Base-by-base conservation (phyloP, 2,797 vertebrate genomes). In the Chromobotia macracanthus region DNA sequence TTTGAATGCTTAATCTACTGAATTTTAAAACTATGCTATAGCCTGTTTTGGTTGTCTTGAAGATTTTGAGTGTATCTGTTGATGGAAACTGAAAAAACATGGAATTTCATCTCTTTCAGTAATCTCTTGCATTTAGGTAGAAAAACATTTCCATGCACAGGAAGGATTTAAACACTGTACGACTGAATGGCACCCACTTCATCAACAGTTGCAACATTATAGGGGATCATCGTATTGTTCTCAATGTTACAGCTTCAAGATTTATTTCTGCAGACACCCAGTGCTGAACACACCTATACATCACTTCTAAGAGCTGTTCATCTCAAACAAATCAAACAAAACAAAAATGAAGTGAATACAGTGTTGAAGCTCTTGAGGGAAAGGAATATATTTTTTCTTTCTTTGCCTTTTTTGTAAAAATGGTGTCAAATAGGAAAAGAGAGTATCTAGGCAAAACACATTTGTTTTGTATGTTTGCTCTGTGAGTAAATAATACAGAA, bases 401-500 rank as follows among this genome's bases (percentile, higher is more conserved):
- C 16, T 28, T 60, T 68, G 38, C 53, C 21, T 67, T 46, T 38
- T 56, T 67, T 23, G 41, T 56, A 56, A 56, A 18, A 5, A 73
- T 50, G 0, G 18, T 18, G 75, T 77, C 51, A 67, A 35, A 77
- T 58, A 69, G 55, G 48, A 48, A 58, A 48, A 44, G 41, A 38
- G 35, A 44, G 35, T 44, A 72, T 21, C 1, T 21, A 31, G 67
- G 2, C 38, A 23, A 77, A 68, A 60, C 9, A 31, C 5, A 19
- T 58, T 60, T 50, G n/a, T 35, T 56, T 38, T 48, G 51, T 60
- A 77, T n/a, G 35, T 70, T 63, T 77, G 56, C 75, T 61, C 56
- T 51, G 65, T 77, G 75, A 77, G 55, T 41, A n/a, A 61, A 77
- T 69, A 1, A 7, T 50, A 51, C 56, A 50, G n/a, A 58, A 77